Evolutionary conservation across 2,797 vertebrate species (phyloP), one percentile per base, ranked within the genome.

Genomic region (Anisognathus igniventris): DNA sequence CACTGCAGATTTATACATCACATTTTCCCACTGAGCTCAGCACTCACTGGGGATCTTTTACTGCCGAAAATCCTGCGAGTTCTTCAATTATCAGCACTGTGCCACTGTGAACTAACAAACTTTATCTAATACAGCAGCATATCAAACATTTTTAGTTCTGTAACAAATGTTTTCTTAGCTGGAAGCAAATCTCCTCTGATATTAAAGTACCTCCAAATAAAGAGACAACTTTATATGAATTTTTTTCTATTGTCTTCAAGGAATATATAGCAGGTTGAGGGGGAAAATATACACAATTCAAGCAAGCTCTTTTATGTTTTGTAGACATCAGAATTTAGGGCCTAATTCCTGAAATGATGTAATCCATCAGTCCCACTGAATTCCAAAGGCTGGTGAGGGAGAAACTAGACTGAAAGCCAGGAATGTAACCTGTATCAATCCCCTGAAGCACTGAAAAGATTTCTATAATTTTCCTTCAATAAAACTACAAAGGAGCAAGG

Each of bases 151-250:
- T 88, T 88, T 76, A 79, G 67, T 14, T 85, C 81, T 82, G 44
- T 70, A 84, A 93, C 73, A 88, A 90, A 82, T 56, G 45, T 86
- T 93, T 78, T 73, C 88, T 90, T 90, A 66, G 86, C 88, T 88
- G 64, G 90, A 78, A 96, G 88, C 71, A 93, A 92, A 31, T 56
- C 74, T 67, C 67, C 48, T 72, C 83, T 47, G 57, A 76, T 84
- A 82, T 39, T 91, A 60, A 93, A 93, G 51, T 51, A 20, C 16
- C 56, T 79, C 19, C 40, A 86, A 92, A 73, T 42, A 94, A 78
- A 93, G 44, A 84, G 30, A 53, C 23, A 14, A 53, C 72, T 81
- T 86, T 25, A 48, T 33, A 18, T 5, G 2, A 25, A 10, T 13
- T 44, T 72, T 84, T 68, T 40, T 8, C 37, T 64, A 3, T 67